Conservation (phyloP, 2,888 invertebrate genomes). For the Metellina segmentata region DNA sequence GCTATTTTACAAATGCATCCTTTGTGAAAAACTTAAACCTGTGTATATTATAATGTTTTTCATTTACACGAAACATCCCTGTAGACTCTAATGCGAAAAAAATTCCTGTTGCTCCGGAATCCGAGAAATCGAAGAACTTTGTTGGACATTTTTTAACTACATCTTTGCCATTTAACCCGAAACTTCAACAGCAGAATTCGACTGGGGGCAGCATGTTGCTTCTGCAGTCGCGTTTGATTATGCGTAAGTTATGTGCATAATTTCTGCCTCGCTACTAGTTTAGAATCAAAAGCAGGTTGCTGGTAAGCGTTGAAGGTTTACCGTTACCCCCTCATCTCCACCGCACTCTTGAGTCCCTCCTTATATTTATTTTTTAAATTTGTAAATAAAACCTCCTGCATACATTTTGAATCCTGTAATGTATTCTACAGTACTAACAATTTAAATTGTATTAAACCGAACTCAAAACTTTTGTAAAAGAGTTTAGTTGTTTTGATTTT, state of each 20-base stretch:
- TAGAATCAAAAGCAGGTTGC: background rate
- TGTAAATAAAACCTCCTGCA: background rate
- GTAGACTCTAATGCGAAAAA: too few relatives aligned
- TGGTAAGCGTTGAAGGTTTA: background rate
- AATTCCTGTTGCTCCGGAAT: too few relatives aligned
- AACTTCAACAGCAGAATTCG: background rate
- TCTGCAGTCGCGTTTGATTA: background rate
- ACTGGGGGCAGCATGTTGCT: background rate
- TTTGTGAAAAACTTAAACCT: too few relatives aligned
- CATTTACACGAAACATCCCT: too few relatives aligned
- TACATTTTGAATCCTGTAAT: background rate
- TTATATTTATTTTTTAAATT: background rate
- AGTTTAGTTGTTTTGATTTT: background rate
- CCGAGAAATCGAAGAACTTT: too few relatives aligned
- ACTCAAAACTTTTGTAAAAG: background rate
- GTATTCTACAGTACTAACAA: background rate
- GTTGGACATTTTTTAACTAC: too few relatives aligned
- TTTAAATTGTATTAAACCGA: background rate
- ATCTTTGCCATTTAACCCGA: background rate
- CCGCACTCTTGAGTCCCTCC: background rate
- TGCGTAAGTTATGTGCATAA: constrained; percentile 3
- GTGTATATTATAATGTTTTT: too few relatives aligned
- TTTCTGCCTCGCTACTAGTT: background rate
- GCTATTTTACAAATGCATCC: too few relatives aligned
- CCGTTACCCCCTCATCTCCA: background rate